Conservation (phyloP, 2,113 vertebrate genomes). For the Daboia siamensis region DNA sequence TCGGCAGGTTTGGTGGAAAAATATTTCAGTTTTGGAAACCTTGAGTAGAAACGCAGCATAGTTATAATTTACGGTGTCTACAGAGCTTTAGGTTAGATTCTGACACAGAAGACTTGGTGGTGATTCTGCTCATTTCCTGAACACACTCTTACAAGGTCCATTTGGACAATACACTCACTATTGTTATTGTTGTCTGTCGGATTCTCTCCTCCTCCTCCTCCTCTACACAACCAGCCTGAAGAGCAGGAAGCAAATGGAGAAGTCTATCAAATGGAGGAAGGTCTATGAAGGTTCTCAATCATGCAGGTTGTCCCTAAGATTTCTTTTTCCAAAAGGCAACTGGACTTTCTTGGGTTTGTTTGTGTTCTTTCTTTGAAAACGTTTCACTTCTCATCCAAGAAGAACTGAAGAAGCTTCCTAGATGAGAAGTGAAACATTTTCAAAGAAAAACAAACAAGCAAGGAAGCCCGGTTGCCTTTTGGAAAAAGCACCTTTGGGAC, state of each 20-base stretch:
- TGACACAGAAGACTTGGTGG: too few species aligned
- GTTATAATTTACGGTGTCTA: neutral
- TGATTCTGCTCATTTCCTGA: neutral
- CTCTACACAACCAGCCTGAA: neutral
- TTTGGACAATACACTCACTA: neutral
- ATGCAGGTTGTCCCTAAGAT: too few species aligned
- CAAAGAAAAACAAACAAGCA: too few species aligned
- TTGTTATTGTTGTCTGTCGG: neutral
- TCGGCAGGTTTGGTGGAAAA: slow-evolving; percentile 14
- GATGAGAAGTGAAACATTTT: too few species aligned
- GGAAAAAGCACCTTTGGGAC: too few species aligned
- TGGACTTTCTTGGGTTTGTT: too few species aligned
- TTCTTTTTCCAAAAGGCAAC: too few species aligned
- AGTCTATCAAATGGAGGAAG: neutral
- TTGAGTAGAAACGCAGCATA: neutral
- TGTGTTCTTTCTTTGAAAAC: too few species aligned
- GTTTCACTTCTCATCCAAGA: too few species aligned
- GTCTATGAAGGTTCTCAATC: too few species aligned
- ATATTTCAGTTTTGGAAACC: neutral
- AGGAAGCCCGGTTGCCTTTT: too few species aligned
- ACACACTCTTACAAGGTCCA: neutral
- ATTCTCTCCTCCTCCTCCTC: neutral
- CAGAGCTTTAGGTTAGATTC: neutral
- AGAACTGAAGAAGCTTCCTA: too few species aligned
- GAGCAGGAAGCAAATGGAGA: neutral